phyloP scores from a whole-genome alignment of 2,888 invertebrate species.

The Trichopria drosophilae region DNA sequence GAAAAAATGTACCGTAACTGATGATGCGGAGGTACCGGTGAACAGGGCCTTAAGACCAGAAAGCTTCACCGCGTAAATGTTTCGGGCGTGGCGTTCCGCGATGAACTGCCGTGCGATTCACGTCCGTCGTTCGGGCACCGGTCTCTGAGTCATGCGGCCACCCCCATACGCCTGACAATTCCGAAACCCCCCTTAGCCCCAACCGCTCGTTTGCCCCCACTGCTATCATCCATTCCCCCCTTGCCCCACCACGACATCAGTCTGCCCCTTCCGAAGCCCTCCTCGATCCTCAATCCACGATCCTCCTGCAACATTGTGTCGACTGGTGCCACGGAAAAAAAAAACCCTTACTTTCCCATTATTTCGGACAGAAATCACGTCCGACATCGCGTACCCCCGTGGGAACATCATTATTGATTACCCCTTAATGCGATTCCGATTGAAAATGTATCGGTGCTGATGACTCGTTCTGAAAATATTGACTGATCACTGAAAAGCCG shows the following conservation, averaged over 20 bases:
- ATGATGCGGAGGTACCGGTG: no score
- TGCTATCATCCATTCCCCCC: conserved; percentile 13
- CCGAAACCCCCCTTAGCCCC: conserved; percentile 15
- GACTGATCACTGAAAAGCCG: no score
- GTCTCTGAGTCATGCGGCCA: conserved; percentile 52
- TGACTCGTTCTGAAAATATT: no score
- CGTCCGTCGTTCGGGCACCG: conserved; percentile 43
- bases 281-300: conserved; percentile 10
- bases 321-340: no score
- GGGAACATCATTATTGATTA: no score
- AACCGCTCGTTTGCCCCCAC: conserved; percentile 13
- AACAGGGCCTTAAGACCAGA: background rate
- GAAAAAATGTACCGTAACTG: no score
- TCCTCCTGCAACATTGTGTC: no score
- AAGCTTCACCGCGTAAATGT: conserved; percentile 31
- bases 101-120: conserved; percentile 52
- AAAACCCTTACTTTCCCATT: no score
- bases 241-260: background rate
- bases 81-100: conserved; percentile 58
- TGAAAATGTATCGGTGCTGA: no score
- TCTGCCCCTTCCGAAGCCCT: background rate
- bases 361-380: no score
- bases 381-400: no score
- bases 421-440: no score
- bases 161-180: conserved; percentile 40